These are phyloP conservation scores for Hermaeophaga mercurialis DNA, from an alignment of 2,888 invertebrate genomes.

Conservation along the genomic window DNA sequence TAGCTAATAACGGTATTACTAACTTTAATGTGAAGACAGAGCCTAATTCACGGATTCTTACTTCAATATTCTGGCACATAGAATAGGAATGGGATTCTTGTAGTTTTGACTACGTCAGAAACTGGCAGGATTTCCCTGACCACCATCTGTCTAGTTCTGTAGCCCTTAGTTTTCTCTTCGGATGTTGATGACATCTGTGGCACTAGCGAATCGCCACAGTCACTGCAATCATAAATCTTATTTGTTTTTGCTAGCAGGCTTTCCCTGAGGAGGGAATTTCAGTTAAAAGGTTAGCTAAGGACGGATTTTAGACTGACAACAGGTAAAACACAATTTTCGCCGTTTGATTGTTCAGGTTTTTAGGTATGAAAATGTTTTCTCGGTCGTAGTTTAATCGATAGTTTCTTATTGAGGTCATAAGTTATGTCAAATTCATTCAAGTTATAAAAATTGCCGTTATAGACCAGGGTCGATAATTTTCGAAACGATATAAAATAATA, in stretches of 20 bases:
- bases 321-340: slow-evolving; percentile 2
- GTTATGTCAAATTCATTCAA: no score
- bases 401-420: no score
- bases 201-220: slow-evolving; percentile 9
- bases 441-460: no score
- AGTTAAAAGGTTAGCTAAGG: slow-evolving; percentile 13
- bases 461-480: no score
- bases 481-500: no score
- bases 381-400: no score
- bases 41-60: no score
- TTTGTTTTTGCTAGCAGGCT: slow-evolving; percentile 20
- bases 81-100: background rate
- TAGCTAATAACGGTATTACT: no score
- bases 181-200: slow-evolving; percentile 20
- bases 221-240: slow-evolving; percentile 26
- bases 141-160: slow-evolving; percentile 21
- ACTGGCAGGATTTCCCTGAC: slow-evolving; percentile 16
- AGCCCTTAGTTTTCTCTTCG: slow-evolving; percentile 9
- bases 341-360: background rate
- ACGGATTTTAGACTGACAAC: background rate
- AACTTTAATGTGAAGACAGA: no score
- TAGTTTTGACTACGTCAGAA: background rate
- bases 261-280: slow-evolving; percentile 13
- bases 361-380: background rate
- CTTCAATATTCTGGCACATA: background rate